Percentiles rank a stretch among this genome's conserved stretches.
Conservation (phyloP, 2,797 vertebrate species). For the Ficedula albicollis region DNA sequence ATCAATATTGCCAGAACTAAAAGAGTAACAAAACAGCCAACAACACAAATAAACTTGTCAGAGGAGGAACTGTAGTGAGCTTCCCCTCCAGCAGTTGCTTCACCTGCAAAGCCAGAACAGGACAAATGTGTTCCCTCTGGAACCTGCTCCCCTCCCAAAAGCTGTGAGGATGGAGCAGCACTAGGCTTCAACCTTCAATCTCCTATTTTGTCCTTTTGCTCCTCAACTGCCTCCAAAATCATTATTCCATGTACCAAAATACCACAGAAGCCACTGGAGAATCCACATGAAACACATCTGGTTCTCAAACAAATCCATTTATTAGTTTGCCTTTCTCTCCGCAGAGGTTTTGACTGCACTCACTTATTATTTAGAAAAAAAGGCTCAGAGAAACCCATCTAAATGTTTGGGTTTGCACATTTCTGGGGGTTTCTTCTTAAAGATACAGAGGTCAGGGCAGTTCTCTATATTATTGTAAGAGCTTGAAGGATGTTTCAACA, state of each 20-base stretch:
- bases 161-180: background rate
- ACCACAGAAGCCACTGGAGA: conserved; percentile 64
- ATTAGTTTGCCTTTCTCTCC: conserved; percentile 54
- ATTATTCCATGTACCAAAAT: conserved; percentile 52
- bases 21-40: background rate
- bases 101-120: background rate
- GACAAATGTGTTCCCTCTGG: background rate
- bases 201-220: background rate
- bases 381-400: background rate
- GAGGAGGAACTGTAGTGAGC: background rate
- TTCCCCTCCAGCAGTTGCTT: background rate
- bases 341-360: background rate
- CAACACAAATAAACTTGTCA: background rate
- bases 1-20: background rate
- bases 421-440: conserved; percentile 4
- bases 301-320: conserved; percentile 53
- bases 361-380: background rate
- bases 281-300: conserved; percentile 58
- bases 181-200: background rate
- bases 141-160: background rate
- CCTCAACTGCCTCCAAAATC: background rate
- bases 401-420: background rate
- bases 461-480: background rate
- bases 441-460: background rate
- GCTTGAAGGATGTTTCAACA: background rate